Evolutionary conservation across 2,888 invertebrate genomes (phyloP), one percentile per base, ranked within the genome.

Genomic region (Melikaiella ostensackeni): DNA sequence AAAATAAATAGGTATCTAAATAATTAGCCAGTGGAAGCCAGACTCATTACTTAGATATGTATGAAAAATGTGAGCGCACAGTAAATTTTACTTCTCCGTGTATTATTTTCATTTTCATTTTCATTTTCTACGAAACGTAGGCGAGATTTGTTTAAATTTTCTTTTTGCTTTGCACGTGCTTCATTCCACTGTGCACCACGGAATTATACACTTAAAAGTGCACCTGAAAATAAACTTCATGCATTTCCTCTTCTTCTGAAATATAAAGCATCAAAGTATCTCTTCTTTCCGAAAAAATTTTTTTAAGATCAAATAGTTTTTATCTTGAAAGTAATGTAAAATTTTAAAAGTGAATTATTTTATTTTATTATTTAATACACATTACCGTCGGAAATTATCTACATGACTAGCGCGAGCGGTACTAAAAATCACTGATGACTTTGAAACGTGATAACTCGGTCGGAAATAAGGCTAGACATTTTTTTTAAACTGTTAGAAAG

Each of bases 1-100:
- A 77, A 76, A 79, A 75, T 70, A 24, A 76, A 77, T 79, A 35
- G 63, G 70, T 62, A 77, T 59, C 63, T 80, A 78, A 77, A 80
- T 79, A 80, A 80, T 77, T 75, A 77, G 77, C 59, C 64, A 70
- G 63, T 30, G 50, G 63, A 70, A 75, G 57, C 75, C 70, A 75
- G 62, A 78, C 78, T 80, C 64, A 50, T 77, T 80, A 80, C 62
- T 73, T 75, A 66, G 75, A 80, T 77, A 79, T 55, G 74, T 75
- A 73, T 78, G 76, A 70, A 78, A 76, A 74, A 76, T 76, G 76
- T 55, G 66, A 66, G 66, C 16, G 66, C 24, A 21, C 66, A 42
- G 66, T 66, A 66, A 66, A 70, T 70, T 30, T 19, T 19, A 30
- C 27, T 46, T 46, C 16, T 9, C 30, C 30, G 30, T 50, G 50